A percentile compares a stretch with the other conserved stretches of the same genome.
Conservation (phyloP, 1,140 invertebrate species). For the Notospermus geniculatus region DNA sequence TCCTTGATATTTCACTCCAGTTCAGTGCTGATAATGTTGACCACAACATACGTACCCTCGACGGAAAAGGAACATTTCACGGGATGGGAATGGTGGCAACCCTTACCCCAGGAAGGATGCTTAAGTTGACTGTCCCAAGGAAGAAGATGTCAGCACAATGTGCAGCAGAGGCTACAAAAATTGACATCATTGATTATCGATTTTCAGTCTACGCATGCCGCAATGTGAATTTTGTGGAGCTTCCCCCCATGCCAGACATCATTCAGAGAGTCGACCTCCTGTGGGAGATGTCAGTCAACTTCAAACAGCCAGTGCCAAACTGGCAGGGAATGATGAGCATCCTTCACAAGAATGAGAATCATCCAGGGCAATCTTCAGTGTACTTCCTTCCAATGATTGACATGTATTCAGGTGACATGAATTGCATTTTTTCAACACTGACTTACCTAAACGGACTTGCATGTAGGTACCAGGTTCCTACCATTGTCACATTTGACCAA, state of each 20-base stretch:
- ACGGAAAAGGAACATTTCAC: background rate
- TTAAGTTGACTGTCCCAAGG: background rate
- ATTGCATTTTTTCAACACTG: constrained; percentile 16
- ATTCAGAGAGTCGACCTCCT: background rate
- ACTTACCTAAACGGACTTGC: constrained; percentile 27
- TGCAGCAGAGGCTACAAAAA: background rate
- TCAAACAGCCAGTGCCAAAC: background rate
- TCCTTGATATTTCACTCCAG: too few relatives aligned
- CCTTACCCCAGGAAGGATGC: background rate
- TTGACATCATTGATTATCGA: background rate
- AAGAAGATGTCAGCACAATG: background rate
- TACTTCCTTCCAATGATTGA: constrained; percentile 1
- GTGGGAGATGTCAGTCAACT: background rate
- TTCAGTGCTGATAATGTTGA: too few relatives aligned
- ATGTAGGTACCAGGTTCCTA: constrained; percentile 17
- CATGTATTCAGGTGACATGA: background rate
- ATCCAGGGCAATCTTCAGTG: background rate
- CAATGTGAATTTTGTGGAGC: background rate
- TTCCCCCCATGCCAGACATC: background rate
- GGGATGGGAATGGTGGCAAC: background rate
- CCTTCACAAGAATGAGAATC: background rate
- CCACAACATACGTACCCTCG: too few relatives aligned
- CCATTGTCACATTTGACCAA: constrained; percentile 35
- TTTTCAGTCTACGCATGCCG: background rate
- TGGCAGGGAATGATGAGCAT: constrained; percentile 1